Base-by-base conservation (phyloP, 2,113 vertebrate genomes). In the Muntiacus muntjak region DNA sequence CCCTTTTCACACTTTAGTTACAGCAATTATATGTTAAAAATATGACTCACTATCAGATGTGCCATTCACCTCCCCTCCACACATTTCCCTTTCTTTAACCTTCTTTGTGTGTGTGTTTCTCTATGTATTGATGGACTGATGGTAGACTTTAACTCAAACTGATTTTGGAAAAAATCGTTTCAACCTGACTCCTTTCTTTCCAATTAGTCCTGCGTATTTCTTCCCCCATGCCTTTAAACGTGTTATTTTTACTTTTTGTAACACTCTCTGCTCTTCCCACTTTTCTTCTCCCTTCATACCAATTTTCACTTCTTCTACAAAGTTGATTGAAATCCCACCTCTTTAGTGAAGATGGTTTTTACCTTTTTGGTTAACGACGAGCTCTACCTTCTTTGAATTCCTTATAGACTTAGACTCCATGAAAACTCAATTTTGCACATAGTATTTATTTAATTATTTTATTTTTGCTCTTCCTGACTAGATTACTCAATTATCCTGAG, bases 331-430 rank as follows among this genome's bases (percentile, higher is more conserved):
- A 57, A 79, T 28, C 2, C 11, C 13, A 36, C 1, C 43, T 43
- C 26, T 96, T 85, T 87, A 87, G 36, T 92, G 23, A 89, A 95
- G n/a, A 94, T 64, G 17, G 26, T 43, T 85, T 90, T 95, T 87
- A 62, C 14, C 57, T 89, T 96, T 89, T 9, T 71, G 28, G 15
- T 86, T 94, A 71, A 86, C 30, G 14, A 71, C 2, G 54, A 64
- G 2, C 6, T 93, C 92, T 91, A 6, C 64, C 3, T 88, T 89
- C 43, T 95, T 81, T 71, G 21, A 79, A 36, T 58, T 58, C 16
- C 54, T 52, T 47, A 60, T 0, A 89, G 83, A 6, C 6, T 78
- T 45, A 83, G 36, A 4, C 21, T 87, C 17, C n/a, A 7, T n/a
- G 33, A 2, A 85, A 85, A 86, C 7, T 55, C 52, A 93, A 1